Evolutionary conservation across 2,113 vertebrate species (phyloP).

Genomic region (Stomatorhinus ivindoensis): DNA sequence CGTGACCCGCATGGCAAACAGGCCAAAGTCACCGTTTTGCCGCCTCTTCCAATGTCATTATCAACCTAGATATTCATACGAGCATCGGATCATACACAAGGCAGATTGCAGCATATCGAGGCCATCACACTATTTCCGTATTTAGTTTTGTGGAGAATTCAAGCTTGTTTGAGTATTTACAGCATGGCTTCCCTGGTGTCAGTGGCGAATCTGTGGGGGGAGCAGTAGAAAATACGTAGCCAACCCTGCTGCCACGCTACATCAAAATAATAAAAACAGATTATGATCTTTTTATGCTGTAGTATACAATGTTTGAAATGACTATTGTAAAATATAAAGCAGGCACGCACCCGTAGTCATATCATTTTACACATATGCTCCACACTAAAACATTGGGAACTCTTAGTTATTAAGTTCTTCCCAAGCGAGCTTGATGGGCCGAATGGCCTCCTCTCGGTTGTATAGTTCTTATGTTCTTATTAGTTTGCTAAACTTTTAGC

Average conservation of each 20-base stretch:
- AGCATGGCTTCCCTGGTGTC: not conserved
- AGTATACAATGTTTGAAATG: not conserved
- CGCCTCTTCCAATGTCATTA: not conserved
- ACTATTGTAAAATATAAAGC: not conserved
- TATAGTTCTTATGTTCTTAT: no score
- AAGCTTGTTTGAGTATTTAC: not conserved
- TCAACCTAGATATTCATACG: not conserved
- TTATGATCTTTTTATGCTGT: not conserved
- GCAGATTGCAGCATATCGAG: not conserved
- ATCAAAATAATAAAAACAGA: not conserved
- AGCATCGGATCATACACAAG: not conserved
- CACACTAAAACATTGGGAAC: not conserved
- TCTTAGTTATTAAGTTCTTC: no score
- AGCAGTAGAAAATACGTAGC: not conserved
- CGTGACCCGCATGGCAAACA: not conserved
- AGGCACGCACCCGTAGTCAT: not conserved
- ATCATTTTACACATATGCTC: not conserved
- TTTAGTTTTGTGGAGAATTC: not conserved
- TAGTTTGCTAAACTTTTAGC: not conserved
- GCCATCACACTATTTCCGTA: not conserved
- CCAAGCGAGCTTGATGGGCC: no score
- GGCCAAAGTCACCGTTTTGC: not conserved
- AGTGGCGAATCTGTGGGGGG: not conserved
- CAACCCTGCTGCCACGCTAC: not conserved
- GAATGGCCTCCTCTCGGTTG: no score